Conservation (phyloP, 2,113 vertebrate species). For the Pionites leucogaster region DNA sequence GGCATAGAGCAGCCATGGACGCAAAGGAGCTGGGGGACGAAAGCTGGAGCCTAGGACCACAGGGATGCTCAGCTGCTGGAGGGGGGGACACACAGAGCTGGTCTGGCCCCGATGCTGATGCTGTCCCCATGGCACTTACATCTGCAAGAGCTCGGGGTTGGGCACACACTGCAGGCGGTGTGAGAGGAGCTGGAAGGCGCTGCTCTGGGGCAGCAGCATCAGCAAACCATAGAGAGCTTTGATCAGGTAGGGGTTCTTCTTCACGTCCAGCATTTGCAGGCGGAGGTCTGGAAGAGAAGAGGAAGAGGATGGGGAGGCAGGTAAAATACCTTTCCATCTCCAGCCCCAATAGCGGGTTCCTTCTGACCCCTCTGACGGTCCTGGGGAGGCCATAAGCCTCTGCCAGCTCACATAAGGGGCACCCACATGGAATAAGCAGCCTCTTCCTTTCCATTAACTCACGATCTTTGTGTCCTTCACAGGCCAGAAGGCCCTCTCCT, state of each 20-base stretch:
- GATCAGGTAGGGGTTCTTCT: slow-evolving; percentile 96
- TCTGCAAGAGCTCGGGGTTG: slow-evolving; percentile 94
- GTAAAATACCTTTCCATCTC: rapidly evolving
- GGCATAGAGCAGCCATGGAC: neutral
- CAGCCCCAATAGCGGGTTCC: neutral
- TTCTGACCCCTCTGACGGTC: neutral
- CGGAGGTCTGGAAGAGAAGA: slow-evolving; percentile 81
- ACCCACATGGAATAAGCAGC: neutral
- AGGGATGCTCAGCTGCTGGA: neutral
- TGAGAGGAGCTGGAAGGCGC: slow-evolving; percentile 95
- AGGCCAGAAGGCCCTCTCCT: neutral
- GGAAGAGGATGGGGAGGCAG: neutral
- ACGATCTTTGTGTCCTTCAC: neutral
- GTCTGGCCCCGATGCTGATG: rapidly evolving
- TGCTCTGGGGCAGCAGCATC: slow-evolving; percentile 97
- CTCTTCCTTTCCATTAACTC: neutral
- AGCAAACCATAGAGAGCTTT: slow-evolving; percentile 95
- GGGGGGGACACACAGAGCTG: neutral
- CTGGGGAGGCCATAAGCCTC: neutral
- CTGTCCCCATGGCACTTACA: slow-evolving; percentile 58
- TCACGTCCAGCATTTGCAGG: slow-evolving; percentile 93
- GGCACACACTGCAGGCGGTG: slow-evolving; percentile 93
- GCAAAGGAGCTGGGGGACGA: rapidly evolving
- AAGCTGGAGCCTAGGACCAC: neutral
- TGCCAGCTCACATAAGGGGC: neutral